These are phyloP conservation scores for Fulica atra DNA, from an alignment of 2,113 vertebrate species.

Conservation along the genomic window DNA sequence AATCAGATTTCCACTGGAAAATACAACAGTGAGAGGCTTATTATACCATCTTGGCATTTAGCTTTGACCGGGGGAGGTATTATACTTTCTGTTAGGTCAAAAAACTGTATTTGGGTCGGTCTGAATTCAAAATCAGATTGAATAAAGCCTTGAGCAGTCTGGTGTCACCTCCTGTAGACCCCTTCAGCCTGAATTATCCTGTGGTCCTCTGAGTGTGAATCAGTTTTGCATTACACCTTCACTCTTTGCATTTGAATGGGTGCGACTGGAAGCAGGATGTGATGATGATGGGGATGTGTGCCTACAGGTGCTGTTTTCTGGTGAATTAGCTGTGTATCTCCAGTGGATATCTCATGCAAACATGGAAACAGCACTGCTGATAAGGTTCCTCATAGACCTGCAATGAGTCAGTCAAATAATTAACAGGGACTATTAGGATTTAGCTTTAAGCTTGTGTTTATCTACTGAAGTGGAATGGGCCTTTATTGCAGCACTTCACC, in stretches of 20 bases:
- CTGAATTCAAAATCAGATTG: neutral
- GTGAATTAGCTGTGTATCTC: neutral
- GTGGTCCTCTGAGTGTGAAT: no score
- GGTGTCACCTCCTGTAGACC: neutral
- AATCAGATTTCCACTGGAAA: neutral
- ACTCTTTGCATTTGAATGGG: neutral
- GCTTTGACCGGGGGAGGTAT: neutral
- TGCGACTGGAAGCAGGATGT: neutral
- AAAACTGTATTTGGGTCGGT: neutral
- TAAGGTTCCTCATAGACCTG: neutral
- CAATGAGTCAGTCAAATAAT: neutral
- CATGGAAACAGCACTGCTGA: neutral
- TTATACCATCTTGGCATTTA: neutral
- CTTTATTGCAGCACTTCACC: neutral
- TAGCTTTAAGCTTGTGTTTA: neutral
- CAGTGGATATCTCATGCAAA: neutral
- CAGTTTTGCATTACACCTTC: neutral
- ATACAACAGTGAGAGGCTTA: neutral
- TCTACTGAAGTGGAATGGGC: neutral
- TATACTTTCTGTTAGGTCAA: neutral
- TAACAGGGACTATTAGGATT: neutral
- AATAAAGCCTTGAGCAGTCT: neutral
- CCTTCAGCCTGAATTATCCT: neutral
- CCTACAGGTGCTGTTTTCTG: neutral
- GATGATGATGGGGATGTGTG: neutral